Evolutionary conservation across 1,140 invertebrate genomes (phyloP).

Genomic region (Doryteuthis pealeii): DNA sequence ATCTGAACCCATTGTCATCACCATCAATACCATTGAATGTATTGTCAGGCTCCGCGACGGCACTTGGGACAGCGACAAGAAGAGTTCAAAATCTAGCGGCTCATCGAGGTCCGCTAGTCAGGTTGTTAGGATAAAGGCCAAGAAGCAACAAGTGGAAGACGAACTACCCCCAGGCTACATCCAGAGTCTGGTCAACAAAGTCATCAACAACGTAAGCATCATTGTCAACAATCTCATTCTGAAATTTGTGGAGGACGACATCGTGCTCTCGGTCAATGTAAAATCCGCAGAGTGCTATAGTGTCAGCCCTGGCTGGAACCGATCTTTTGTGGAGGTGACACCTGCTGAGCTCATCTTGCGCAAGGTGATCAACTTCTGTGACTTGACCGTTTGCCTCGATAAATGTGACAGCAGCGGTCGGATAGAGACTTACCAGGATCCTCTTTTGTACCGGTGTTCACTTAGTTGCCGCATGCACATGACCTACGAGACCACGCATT

Average conservation of each 20-base stretch:
- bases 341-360: slow-evolving; percentile 71
- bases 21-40: slow-evolving; percentile 87
- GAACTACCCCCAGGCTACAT: slow-evolving; percentile 68
- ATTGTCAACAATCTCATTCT: slow-evolving; percentile 92
- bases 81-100: slow-evolving; percentile 31
- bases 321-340: slow-evolving; percentile 76
- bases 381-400: slow-evolving; percentile 90
- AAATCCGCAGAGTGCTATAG: slow-evolving; percentile 81
- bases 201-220: slow-evolving; percentile 87
- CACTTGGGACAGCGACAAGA: slow-evolving; percentile 42
- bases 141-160: slow-evolving; percentile 49
- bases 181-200: slow-evolving; percentile 81
- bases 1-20: slow-evolving; percentile 92
- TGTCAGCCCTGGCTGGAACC: slow-evolving; percentile 81
- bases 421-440: slow-evolving; percentile 91
- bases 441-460: slow-evolving; percentile 83
- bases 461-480: slow-evolving; percentile 68
- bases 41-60: slow-evolving; percentile 60
- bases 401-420: slow-evolving; percentile 85
- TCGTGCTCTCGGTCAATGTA: slow-evolving; percentile 91
- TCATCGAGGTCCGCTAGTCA: slow-evolving; percentile 24
- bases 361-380: slow-evolving; percentile 80
- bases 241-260: slow-evolving; percentile 97
- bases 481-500: slow-evolving; percentile 67
- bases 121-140: slow-evolving; percentile 28